These are phyloP conservation scores for Girardia tigrina DNA, from an alignment of 2,888 invertebrate genomes.

Conservation along the genomic window DNA sequence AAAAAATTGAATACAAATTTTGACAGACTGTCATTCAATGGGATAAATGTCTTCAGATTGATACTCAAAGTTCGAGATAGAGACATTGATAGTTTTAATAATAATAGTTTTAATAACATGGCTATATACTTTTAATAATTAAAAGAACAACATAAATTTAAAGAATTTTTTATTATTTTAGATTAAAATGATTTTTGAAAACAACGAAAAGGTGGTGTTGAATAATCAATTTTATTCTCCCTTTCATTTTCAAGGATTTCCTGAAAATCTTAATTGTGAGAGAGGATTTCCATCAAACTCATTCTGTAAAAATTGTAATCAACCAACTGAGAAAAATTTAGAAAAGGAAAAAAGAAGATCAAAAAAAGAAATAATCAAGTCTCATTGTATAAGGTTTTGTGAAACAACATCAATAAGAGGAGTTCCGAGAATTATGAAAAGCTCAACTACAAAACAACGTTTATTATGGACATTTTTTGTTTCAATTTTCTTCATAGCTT, in stretches of 20 bases:
- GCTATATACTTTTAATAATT: too few relatives aligned
- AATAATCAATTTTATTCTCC: neutral
- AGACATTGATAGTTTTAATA: too few relatives aligned
- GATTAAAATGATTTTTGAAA: neutral
- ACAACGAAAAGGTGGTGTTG: neutral
- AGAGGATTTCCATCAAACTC: neutral
- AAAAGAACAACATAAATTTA: too few relatives aligned
- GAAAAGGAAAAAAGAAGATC: neutral
- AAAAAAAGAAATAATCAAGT: neutral
- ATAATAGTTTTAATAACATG: too few relatives aligned
- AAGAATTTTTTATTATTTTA: neutral
- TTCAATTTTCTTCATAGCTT: slow-evolving; percentile 34
- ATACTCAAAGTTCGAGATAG: too few relatives aligned
- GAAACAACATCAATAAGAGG: slow-evolving; percentile 39
- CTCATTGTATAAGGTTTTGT: slow-evolving; percentile 35
- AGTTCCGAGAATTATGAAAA: slow-evolving; percentile 35
- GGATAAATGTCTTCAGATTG: too few relatives aligned
- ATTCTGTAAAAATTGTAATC: neutral
- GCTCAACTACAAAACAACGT: neutral
- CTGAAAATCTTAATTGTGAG: neutral
- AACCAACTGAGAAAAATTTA: neutral
- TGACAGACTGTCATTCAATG: too few relatives aligned
- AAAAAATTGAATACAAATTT: too few relatives aligned
- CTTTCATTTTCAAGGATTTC: neutral
- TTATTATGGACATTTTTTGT: slow-evolving; percentile 32